Evolutionary conservation across 1,140 invertebrate genomes (phyloP), one percentile per base, ranked within the genome.

Genomic region (Harpegnathos saltator): DNA sequence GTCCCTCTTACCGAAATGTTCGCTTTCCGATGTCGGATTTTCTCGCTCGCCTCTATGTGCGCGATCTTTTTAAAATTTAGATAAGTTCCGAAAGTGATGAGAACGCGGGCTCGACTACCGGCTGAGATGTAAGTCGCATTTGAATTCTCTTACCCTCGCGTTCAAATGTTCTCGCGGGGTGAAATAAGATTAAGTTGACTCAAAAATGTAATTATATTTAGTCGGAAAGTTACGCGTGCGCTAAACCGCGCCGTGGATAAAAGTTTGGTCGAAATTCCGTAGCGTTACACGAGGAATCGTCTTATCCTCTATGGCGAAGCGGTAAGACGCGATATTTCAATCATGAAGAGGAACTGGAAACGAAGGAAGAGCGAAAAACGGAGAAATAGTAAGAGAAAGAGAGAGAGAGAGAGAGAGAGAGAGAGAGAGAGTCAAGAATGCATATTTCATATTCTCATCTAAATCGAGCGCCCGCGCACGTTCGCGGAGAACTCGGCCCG

Each of bases 281-380:
- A 48, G 26, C 22, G 38, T 29, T 61, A 50, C 12, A 19, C 14
- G 44, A 52, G 44, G 48, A 71, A 80, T 58, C 9, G 48, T 80
- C 48, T 80, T 44, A 24, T 14, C 38, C n/a, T 11, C 19, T 61
- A 26, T 68, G 0, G 17, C 1, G 33, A 59, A 71, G 52, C 52
- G 56, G 50, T 69, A 80, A 69, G 65, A 71, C 3, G 29, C n/a
- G n/a, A 80, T 80, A 71, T 71, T 80, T 80, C 71, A 80, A 80
- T 80, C 52, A 80, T 71, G 11, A 19, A 80, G 3, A 44, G 38
- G n/a, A n/a, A 44, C 38, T 44, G n/a, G n/a, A n/a, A n/a, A n/a
- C n/a, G n/a, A n/a, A n/a, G n/a, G n/a, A n/a, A n/a, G n/a, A n/a
- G n/a, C n/a, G n/a, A n/a, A n/a, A n/a, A n/a, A n/a, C n/a, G n/a